Conservation (phyloP, 2,888 invertebrate species). For the Ischnus inquisitorius region DNA sequence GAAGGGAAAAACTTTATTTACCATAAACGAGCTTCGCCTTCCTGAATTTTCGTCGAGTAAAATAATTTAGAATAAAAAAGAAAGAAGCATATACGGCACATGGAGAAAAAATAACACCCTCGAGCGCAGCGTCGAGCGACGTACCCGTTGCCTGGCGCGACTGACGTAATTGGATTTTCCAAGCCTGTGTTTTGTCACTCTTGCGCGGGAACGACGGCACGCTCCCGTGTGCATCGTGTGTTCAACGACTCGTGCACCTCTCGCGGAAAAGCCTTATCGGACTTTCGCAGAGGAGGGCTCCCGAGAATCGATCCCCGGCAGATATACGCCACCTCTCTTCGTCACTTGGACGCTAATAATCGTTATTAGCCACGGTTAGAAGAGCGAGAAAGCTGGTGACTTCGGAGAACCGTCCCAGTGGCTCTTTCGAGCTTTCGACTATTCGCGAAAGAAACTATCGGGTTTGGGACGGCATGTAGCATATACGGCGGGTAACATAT, state of each 20-base stretch:
- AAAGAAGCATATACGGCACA: not conserved
- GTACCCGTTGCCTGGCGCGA: slow-evolving; percentile 3
- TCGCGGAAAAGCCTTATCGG: slow-evolving; percentile 18
- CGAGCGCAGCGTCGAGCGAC: not conserved
- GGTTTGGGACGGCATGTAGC: not conserved
- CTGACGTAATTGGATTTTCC: slow-evolving; percentile 10
- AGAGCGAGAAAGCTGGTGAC: not conserved
- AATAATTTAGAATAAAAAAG: not conserved
- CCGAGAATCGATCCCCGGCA: slow-evolving; percentile 18
- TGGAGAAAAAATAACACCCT: not conserved
- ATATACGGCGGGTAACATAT: too few species aligned
- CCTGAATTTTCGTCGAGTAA: not conserved
- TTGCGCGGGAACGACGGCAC: not conserved
- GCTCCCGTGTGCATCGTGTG: too few species aligned
- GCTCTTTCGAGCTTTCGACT: not conserved
- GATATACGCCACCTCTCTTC: not conserved
- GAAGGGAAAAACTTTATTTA: not conserved
- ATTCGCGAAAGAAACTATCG: not conserved
- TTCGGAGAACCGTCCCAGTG: not conserved
- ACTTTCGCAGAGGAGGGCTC: slow-evolving; percentile 3
- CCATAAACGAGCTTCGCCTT: not conserved
- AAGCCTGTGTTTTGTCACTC: slow-evolving; percentile 16
- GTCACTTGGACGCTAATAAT: slow-evolving; percentile 27
- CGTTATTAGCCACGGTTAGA: slow-evolving; percentile 33
- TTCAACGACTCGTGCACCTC: not conserved